Evolutionary conservation across 2,888 invertebrate genomes (phyloP), one percentile per base, ranked within the genome.

Genomic region (Uropetala carovei): DNA sequence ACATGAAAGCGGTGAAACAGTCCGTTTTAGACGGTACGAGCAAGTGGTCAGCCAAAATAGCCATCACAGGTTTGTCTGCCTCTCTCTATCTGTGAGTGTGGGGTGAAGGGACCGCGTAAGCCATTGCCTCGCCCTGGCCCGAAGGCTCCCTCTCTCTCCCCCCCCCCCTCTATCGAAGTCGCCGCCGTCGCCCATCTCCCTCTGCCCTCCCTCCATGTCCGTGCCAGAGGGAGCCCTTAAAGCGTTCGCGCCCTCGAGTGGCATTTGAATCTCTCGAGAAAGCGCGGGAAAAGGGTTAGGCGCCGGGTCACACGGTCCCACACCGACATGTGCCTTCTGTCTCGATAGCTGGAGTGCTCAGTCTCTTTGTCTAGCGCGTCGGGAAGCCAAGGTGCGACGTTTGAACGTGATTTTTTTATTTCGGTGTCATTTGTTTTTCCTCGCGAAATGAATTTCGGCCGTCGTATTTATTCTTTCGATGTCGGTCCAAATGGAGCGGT

Each of bases 41-140:
- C 95, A 99, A 99, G 96, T 99, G 99, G 99, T 99, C 99, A 95
- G 99, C 99, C 95, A 99, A 99, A 97, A 99, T 99, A 96, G 99
- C 99, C 95, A 99, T 99, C 96, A 99, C 99, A 98, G 99, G 99
- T 99, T 98, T 97, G 98, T 96, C 95, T 95, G 89, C 64, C 89
- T 68, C 56, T 89, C 89, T 89, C 89, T 89, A 14, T 83, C 16
- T 64, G 81, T 59, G 83, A 83, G 43, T 56, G 64, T 68, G 43
- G 56, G 58, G n/a, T 27, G 92, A n/a, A 59, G 64, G 60, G 27
- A 11, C 5, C 58, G 75, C 56, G 60, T 43, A 16, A 11, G 81
- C 75, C 92, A 27, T 22, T 56, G 56, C 68, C 68, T 58, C 43
- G 64, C 92, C 92, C 68, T 16, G 16, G 30, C 59, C 43, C 5